Evolutionary conservation across 2,797 vertebrate genomes (phyloP), one percentile per base, ranked within the genome.

Genomic region (Australoheros facetus): DNA sequence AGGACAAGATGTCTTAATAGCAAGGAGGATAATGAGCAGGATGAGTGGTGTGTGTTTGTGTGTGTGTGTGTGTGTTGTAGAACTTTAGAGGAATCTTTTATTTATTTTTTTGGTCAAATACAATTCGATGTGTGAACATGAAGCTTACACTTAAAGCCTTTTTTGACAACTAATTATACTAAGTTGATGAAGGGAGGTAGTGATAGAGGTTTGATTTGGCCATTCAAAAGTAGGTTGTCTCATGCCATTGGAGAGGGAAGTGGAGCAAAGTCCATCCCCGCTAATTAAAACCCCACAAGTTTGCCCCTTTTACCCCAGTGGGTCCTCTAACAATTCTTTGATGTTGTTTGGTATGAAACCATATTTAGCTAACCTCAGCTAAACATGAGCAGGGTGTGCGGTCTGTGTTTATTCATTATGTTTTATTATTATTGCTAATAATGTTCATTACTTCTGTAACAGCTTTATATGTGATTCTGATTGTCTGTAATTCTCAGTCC

Each of bases 141-240:
- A 2, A 54, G 54, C 7, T 75, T 26, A 13, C 16, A 32, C 7
- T 56, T 70, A 12, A 77, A 76, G 51, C 28, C 51, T 75, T 9
- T 45, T 76, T 56, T 82, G n/a, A 56, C 12, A 66, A n/a, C 19
- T 51, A 26, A 71, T 72, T 80, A 66, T 82, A 26, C 9, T 23
- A 56, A 45, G 21, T 21, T 32, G n/a, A 69, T 56, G 55, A 39
- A 11, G 10, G 1, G 0, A 72, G 21, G 6, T 30, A 62, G 28
- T 30, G 9, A 5, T n/a, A 3, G 1, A 75, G 28, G n/a, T 37
- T 59, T 75, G 2, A 78, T 30, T 60, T 28, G 17, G 75, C 28
- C 34, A 16, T 56, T 74, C 4, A 2, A 80, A 39, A 34, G 53
- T 1, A 78, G 48, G 56, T 60, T 53, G 30, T 48, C 77, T 77